Conservation (phyloP, 1,140 invertebrate species). For the Caenorhabditis remanei region DNA sequence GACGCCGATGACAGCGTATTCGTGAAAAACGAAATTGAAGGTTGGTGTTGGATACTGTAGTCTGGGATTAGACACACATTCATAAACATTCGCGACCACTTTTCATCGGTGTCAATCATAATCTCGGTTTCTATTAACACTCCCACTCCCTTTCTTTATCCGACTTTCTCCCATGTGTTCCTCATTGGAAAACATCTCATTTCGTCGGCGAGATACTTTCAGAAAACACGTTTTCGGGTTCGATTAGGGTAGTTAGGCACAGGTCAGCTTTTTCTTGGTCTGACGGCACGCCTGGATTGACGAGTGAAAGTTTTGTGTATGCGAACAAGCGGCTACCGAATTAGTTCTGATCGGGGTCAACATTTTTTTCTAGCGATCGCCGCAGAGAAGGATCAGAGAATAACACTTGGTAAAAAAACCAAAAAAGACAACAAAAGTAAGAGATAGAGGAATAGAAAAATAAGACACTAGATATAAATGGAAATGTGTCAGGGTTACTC, state of each 20-base stretch:
- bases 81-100: constrained; percentile 6
- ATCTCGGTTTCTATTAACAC: constrained; percentile 22
- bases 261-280: constrained; percentile 44
- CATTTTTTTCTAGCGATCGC: background rate
- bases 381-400: background rate
- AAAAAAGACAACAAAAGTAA: background rate
- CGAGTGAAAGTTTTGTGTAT: constrained; percentile 48
- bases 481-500: constrained; percentile 39
- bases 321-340: constrained; percentile 30
- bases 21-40: constrained; percentile 48
- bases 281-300: constrained; percentile 50
- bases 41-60: constrained; percentile 10
- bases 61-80: background rate
- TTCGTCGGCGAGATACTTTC: constrained; percentile 25
- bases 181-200: constrained; percentile 52
- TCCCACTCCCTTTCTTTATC: background rate
- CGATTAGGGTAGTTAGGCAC: constrained; percentile 53
- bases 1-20: background rate
- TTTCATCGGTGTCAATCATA: constrained; percentile 29
- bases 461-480: background rate
- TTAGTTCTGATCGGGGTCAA: constrained; percentile 39
- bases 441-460: background rate
- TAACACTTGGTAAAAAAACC: background rate
- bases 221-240: constrained; percentile 28
- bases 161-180: background rate